Evolutionary conservation across 2,797 vertebrate species (phyloP), one percentile per base, ranked within the genome.

Genomic region (Numenius phaeopus): DNA sequence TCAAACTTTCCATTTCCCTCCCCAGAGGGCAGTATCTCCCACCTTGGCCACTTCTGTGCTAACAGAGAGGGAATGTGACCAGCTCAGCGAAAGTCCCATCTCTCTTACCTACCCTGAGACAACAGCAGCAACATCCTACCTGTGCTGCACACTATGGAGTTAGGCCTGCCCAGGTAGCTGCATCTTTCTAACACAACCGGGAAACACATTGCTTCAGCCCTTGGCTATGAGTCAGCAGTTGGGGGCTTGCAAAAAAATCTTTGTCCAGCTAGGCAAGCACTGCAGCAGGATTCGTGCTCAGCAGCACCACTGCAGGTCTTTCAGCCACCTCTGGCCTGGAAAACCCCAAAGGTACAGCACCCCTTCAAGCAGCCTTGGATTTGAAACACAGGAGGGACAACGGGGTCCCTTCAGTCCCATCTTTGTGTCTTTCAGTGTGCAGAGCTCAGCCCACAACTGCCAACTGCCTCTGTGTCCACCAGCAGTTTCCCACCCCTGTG

Each of bases 41-140:
- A 13, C 12, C n/a, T 59, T 3, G 1, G 30, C 7, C 67, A 44
- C 22, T 37, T 52, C 37, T n/a, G 8, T 64, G 40, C 44, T 46
- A 26, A 58, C 26, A 49, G 1, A 69, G 32, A 73, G 39, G n/a
- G 66, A 77, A 72, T 5, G 11, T 10, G 22, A 73, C 9, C 14
- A 7, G 21, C 15, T 50, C 24, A 5, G 0, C 2, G 0, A 9
- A 70, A 73, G 26, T 24, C 40, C 24, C 4, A 2, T 5, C 21
- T 66, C 19, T 70, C 22, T 39, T 70, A 11, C 14, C n/a, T 40
- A 42, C 30, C 9, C 16, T n/a, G 22, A 75, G 40, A 46, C 52
- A 69, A 29, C 12, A 50, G 19, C 24, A 55, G 52, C 14, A 37
- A 37, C 75, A 50, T 19, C 75, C n/a, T 32, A 52, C 64, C 30